Evolutionary conservation across 2,113 vertebrate species (phyloP).

Genomic region (Lates calcarifer): DNA sequence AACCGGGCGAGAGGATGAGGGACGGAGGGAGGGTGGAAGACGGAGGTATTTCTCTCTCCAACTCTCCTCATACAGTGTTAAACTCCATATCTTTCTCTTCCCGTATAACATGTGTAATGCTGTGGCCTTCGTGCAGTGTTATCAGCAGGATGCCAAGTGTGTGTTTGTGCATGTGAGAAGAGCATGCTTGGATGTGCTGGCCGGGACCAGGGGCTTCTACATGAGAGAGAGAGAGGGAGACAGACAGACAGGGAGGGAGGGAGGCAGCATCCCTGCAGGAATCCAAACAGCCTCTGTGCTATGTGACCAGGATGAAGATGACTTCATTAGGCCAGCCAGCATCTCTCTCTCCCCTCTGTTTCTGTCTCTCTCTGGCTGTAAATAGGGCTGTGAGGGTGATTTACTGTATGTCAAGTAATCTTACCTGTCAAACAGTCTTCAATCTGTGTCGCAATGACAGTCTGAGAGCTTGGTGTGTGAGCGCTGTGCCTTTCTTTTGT

Average conservation of each 20-base stretch:
- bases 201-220: slow-evolving; percentile 29
- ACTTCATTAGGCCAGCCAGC: too few relatives aligned
- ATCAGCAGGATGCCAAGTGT: neutral
- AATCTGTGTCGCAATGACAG: slow-evolving; percentile 26
- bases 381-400: slow-evolving; percentile 40
- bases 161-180: slow-evolving; percentile 30
- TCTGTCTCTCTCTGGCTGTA: too few relatives aligned
- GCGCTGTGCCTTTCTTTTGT: neutral
- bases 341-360: too few relatives aligned
- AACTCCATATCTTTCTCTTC: neutral
- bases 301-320: too few relatives aligned
- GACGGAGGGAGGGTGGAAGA: neutral
- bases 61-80: neutral
- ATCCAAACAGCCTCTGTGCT: too few relatives aligned
- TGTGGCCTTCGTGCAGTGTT: neutral
- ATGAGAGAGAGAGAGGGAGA: slow-evolving; percentile 16
- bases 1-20: neutral
- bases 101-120: neutral
- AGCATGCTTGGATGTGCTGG: slow-evolving; percentile 40
- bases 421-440: slow-evolving; percentile 39
- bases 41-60: neutral
- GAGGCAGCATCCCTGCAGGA: slow-evolving; percentile 49
- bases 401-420: slow-evolving; percentile 48
- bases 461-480: slow-evolving; percentile 1
- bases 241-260: slow-evolving; percentile 37